Evolutionary conservation across 2,888 invertebrate species (phyloP).

Genomic region (Pollenia griseotomentosa): DNA sequence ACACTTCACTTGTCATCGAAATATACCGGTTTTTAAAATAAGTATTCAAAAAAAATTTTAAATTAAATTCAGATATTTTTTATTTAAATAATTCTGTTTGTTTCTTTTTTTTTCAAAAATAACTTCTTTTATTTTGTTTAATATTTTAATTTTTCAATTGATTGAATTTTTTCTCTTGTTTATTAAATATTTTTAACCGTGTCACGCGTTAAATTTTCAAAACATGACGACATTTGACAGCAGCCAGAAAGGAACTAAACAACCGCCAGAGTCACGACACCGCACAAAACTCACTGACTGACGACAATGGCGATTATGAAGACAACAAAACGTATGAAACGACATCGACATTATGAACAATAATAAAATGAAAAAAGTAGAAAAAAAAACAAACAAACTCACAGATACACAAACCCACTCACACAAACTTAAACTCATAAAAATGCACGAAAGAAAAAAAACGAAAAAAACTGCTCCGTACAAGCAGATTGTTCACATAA

Average conservation of each 20-base stretch:
- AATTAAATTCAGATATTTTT: not conserved
- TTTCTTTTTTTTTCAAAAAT: slow-evolving; percentile 12
- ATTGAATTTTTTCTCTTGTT: slow-evolving; percentile 59
- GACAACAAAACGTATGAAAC: slow-evolving; percentile 72
- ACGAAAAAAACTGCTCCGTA: slow-evolving; percentile 8
- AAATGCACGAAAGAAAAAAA: slow-evolving; percentile 36
- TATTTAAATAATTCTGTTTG: slow-evolving; percentile 30
- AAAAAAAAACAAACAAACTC: slow-evolving; percentile 39
- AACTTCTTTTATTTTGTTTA: slow-evolving; percentile 47
- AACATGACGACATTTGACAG: slow-evolving; percentile 84
- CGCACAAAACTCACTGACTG: slow-evolving; percentile 81
- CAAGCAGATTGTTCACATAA: slow-evolving; percentile 18
- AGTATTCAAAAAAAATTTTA: slow-evolving; percentile 40
- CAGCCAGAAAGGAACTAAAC: slow-evolving; percentile 84
- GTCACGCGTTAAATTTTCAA: slow-evolving; percentile 78
- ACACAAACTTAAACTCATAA: slow-evolving; percentile 1
- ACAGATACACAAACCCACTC: slow-evolving; percentile 28
- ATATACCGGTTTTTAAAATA: slow-evolving; percentile 66
- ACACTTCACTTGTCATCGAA: slow-evolving; percentile 71
- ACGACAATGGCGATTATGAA: slow-evolving; percentile 74
- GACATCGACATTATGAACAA: slow-evolving; percentile 70
- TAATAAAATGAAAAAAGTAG: slow-evolving; percentile 64
- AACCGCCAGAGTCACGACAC: slow-evolving; percentile 80
- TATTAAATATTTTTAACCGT: slow-evolving; percentile 74
- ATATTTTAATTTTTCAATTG: slow-evolving; percentile 44